A percentile compares a stretch with the other conserved stretches of the same genome.
Conservation (phyloP, 2,113 vertebrate species). For the Scophthalmus maximus region DNA sequence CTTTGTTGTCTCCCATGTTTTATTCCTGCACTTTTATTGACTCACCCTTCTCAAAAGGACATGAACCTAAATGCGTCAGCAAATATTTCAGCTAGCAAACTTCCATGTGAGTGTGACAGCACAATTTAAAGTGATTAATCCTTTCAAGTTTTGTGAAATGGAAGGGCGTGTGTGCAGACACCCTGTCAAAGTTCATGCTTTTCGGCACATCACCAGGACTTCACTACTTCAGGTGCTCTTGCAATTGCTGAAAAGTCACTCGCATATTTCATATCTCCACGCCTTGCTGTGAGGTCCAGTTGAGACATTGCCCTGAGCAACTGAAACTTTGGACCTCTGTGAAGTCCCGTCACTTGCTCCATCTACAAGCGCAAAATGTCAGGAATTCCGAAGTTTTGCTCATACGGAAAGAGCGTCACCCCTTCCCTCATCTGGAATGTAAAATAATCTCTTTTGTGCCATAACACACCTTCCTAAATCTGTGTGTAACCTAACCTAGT, state of each 20-base stretch:
- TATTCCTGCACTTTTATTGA: too few relatives aligned
- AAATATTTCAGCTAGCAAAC: slow-evolving; percentile 18
- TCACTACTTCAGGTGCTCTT: slow-evolving; percentile 5
- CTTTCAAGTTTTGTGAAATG: not conserved
- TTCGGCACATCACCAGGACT: slow-evolving; percentile 2
- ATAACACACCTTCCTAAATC: not conserved
- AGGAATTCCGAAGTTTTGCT: not conserved
- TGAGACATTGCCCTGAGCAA: not conserved
- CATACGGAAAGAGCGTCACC: not conserved
- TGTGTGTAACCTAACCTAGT: slow-evolving; percentile 31
- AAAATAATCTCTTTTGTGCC: slow-evolving; percentile 14
- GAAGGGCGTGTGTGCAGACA: slow-evolving; percentile 17
- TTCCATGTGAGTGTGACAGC: slow-evolving; percentile 5
- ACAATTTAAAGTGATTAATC: not conserved
- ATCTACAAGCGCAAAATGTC: slow-evolving; percentile 1
- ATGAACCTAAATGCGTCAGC: not conserved
- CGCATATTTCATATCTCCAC: slow-evolving; percentile 44
- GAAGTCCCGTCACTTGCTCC: slow-evolving; percentile 1
- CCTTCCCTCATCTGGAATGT: not conserved
- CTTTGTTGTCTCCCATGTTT: not conserved
- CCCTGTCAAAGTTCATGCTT: slow-evolving; percentile 9
- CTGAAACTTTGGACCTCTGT: slow-evolving; percentile 17
- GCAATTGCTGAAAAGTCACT: slow-evolving; percentile 18
- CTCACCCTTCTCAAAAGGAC: not conserved
- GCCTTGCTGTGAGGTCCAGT: slow-evolving; percentile 24